Conservation (phyloP, 2,113 vertebrate genomes). For the Pantherophis guttatus region DNA sequence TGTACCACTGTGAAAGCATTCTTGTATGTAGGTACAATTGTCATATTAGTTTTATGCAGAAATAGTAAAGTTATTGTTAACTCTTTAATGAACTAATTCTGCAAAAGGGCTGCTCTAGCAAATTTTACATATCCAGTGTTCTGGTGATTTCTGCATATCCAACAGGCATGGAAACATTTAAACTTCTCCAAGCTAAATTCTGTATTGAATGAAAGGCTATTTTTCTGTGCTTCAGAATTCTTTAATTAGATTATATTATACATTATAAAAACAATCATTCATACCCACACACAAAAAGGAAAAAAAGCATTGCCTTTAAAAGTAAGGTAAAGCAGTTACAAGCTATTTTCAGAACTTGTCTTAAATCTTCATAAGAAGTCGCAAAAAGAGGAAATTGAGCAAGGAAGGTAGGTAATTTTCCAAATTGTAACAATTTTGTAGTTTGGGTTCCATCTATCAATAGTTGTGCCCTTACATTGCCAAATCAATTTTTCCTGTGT, state of each 20-base stretch:
- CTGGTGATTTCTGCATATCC: conserved; percentile 58
- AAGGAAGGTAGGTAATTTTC: neutral
- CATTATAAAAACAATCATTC: conserved; percentile 55
- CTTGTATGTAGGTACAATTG: conserved; percentile 57
- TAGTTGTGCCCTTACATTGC: neutral
- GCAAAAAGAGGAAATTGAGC: neutral
- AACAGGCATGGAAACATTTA: conserved; percentile 51
- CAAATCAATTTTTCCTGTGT: neutral
- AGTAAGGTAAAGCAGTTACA: neutral
- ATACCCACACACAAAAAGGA: conserved; percentile 3
- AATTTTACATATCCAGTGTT: conserved; percentile 50
- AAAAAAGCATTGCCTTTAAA: conserved; percentile 53
- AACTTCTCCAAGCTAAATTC: conserved; percentile 64
- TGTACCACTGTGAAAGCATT: conserved; percentile 54
- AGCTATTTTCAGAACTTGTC: neutral
- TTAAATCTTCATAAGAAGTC: neutral
- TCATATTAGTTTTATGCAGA: conserved; percentile 61
- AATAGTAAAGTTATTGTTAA: conserved; percentile 68
- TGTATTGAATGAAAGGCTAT: conserved; percentile 62
- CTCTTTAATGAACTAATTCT: conserved; percentile 74
- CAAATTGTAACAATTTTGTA: neutral
- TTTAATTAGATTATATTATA: conserved; percentile 63
- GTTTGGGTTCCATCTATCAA: neutral
- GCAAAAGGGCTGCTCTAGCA: conserved; percentile 69
- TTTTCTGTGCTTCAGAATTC: conserved; percentile 63